A percentile compares a stretch with the other conserved stretches of the same genome.
These are phyloP conservation scores for Sebastes iracundus DNA, from an alignment of 2,797 vertebrate species.

Conservation along the genomic window DNA sequence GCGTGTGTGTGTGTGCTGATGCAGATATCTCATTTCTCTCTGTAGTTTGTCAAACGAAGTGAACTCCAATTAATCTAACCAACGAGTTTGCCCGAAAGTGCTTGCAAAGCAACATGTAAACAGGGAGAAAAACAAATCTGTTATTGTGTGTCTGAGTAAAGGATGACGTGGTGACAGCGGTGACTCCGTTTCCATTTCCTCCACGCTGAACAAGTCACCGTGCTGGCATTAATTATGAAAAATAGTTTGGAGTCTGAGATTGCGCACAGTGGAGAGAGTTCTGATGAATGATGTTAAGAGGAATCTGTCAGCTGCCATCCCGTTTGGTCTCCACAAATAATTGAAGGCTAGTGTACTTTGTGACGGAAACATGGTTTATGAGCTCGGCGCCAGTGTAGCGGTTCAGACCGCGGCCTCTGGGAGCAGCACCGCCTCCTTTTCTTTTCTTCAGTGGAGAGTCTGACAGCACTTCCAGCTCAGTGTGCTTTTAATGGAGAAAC, in stretches of 20 bases:
- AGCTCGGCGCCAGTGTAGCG: conserved; percentile 20
- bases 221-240: conserved; percentile 67
- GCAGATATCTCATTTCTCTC: conserved; percentile 22
- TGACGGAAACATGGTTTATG: conserved; percentile 65
- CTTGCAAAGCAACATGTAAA: conserved; percentile 46
- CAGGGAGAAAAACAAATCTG: conserved; percentile 29
- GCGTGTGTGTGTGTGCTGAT: conserved; percentile 5
- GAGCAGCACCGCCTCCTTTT: neutral
- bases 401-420: conserved; percentile 5
- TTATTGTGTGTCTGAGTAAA: conserved; percentile 32
- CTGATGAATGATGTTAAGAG: conserved; percentile 52
- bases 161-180: conserved; percentile 39
- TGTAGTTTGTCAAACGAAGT: conserved; percentile 38
- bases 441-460: neutral
- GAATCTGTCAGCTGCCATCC: conserved; percentile 49
- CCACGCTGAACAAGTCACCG: conserved; percentile 19
- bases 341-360: conserved; percentile 49
- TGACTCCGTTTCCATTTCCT: conserved; percentile 54
- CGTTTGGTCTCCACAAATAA: conserved; percentile 46
- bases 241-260: conserved; percentile 52
- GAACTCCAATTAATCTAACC: conserved; percentile 32
- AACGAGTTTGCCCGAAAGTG: conserved; percentile 41
- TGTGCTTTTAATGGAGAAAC: neutral
- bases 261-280: conserved; percentile 26
- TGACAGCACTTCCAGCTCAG: neutral